Conservation (phyloP, 1,140 invertebrate species). For the Bactericera cockerelli region DNA sequence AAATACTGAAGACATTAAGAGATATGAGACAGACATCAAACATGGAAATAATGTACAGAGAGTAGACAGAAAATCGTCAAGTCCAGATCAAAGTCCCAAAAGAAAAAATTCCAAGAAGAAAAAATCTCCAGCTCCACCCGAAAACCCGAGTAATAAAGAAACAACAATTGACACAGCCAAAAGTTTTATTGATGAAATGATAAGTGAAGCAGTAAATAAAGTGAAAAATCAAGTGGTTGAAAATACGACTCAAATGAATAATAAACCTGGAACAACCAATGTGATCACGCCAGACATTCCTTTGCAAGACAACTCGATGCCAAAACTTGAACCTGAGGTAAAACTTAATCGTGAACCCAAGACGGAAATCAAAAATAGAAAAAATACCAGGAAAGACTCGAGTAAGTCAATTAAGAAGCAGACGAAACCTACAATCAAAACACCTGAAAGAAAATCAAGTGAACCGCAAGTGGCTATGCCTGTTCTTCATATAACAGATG, state of each 20-base stretch:
- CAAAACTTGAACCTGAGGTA: neutral
- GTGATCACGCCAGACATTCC: neutral
- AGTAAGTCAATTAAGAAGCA: neutral
- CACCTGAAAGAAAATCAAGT: neutral
- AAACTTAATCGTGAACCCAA: neutral
- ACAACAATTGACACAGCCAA: neutral
- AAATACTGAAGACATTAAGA: neutral
- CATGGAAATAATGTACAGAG: neutral
- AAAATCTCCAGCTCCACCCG: neutral
- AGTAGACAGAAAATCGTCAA: neutral
- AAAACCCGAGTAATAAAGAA: neutral
- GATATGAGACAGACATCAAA: neutral
- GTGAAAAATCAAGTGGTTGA: neutral
- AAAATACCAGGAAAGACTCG: neutral
- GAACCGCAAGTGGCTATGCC: neutral
- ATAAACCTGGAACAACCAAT: too few relatives aligned
- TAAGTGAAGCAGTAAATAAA: neutral
- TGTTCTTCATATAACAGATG: neutral
- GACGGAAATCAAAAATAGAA: neutral
- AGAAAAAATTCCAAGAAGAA: constrained; percentile 3
- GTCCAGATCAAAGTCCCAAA: neutral
- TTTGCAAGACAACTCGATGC: neutral
- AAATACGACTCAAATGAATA: too few relatives aligned
- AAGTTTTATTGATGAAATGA: neutral
- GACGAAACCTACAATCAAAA: neutral